Evolutionary conservation across 2,888 invertebrate species (phyloP).

Genomic region (Noctua janthina): DNA sequence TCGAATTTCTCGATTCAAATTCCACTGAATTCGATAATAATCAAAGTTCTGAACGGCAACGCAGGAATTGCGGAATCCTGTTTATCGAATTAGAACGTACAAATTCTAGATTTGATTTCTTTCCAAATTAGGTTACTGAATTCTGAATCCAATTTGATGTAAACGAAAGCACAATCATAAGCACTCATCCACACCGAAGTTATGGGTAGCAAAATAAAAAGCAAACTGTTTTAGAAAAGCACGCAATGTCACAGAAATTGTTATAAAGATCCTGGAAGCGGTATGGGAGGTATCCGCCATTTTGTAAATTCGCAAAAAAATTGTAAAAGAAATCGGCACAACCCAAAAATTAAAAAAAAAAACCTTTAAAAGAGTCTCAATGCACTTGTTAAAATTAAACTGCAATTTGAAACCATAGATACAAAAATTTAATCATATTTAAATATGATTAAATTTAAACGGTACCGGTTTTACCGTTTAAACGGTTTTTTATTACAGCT

Average conservation of each 20-base stretch:
- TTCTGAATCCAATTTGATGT: constrained; percentile 4
- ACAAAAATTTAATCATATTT: background rate
- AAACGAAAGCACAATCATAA: constrained; percentile 69
- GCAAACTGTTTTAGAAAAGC: constrained; percentile 62
- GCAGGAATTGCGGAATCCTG: constrained; percentile 2
- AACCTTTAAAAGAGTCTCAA: background rate
- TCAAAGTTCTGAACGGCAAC: background rate
- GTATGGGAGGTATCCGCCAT: constrained; percentile 29
- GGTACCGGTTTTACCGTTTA: too few relatives aligned
- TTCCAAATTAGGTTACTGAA: constrained; percentile 11
- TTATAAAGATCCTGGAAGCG: background rate
- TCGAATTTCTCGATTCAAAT: constrained; percentile 27
- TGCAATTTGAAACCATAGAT: background rate
- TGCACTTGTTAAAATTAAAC: constrained; percentile 23
- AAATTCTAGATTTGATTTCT: background rate
- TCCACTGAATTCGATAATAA: constrained; percentile 32
- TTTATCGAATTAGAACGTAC: constrained; percentile 12
- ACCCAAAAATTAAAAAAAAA: background rate
- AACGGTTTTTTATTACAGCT: background rate
- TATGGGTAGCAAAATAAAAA: constrained; percentile 56
- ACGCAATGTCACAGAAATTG: constrained; percentile 49
- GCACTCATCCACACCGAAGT: constrained; percentile 75
- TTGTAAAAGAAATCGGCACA: constrained; percentile 1
- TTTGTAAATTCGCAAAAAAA: background rate
- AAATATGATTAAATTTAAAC: too few relatives aligned